Base-by-base conservation (phyloP, 2,888 invertebrate genomes). In the Idaea biselata region DNA sequence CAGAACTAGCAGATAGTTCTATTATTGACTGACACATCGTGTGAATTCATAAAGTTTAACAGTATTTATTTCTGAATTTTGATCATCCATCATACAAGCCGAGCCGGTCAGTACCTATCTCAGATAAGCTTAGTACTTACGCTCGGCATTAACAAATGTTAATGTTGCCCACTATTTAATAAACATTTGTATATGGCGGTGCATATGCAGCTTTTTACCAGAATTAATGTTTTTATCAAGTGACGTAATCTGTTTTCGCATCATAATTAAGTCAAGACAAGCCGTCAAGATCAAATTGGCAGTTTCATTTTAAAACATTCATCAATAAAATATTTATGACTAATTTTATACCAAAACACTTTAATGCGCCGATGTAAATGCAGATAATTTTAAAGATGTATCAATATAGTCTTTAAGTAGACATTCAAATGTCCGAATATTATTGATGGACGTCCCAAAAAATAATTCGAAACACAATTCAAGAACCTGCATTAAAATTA, bases 401-500 rank as follows among this genome's bases (percentile, higher is more conserved):
- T 82, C 84, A 86, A 86, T 82, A 82, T 81, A 82, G 81, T 81
- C 79, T 82, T 86, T 87, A 85, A 87, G 77, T 83, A 78, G 84
- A 88, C 86, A 89, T 89, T 89, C 86, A 89, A 81, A 82, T 86
- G 90, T 89, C 89, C 84, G 81, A 87, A 88, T 84, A 86, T 84
- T 87, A 90, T 91, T 91, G 90, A 92, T 91, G 88, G 84, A 84
- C 85, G 77, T 85, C 79, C 83, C 83, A 82, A 84, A 86, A 86
- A 86, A 81, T 84, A 84, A 82, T 76, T 81, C 80, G 81, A 82
- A 79, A 78, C 81, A 88, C 87, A 90, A 88, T 86, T 84, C 85
- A 83, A 77, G 87, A 83, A 88, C 85, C 86, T 89, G 89, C 84
- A 89, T 89, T 89, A 90, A 91, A 88, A 88, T 90, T 85, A 87